Evolutionary conservation across 1,140 invertebrate genomes (phyloP).

Genomic region (Hesperophylax magnus): DNA sequence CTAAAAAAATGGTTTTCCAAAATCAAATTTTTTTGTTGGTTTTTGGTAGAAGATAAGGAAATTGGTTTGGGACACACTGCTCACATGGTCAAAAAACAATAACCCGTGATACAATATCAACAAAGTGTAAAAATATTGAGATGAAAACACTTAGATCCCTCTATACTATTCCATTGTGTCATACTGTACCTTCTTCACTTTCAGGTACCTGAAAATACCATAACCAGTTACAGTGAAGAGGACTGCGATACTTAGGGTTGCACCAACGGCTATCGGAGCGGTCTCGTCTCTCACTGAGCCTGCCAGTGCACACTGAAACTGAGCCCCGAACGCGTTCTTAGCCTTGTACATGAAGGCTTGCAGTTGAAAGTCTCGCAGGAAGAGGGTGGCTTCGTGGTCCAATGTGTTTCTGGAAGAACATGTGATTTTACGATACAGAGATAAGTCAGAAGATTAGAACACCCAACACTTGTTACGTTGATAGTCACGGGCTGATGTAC

Average conservation of each 20-base stretch:
- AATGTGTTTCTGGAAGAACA: no score
- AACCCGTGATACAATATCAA: neutral
- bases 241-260: constrained; percentile 85
- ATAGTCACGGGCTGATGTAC: no score
- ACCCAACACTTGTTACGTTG: no score
- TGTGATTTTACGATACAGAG: no score
- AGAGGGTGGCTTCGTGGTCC: constrained; percentile 70
- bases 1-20: neutral
- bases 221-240: constrained; percentile 87
- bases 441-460: no score
- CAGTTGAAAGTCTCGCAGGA: constrained; percentile 72
- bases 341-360: constrained; percentile 76
- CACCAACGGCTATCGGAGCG: constrained; percentile 89
- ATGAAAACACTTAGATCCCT: neutral
- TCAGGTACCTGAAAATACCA: constrained; percentile 88
- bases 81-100: no score
- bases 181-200: constrained; percentile 92
- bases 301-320: constrained; percentile 71
- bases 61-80: neutral
- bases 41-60: neutral
- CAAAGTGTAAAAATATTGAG: neutral
- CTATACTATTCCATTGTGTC: constrained; percentile 88
- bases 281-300: constrained; percentile 80
- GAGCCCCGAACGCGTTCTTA: constrained; percentile 71
- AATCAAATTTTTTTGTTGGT: neutral